Evolutionary conservation across 2,888 invertebrate genomes (phyloP).

Genomic region (Pristionchus arcanus): DNA sequence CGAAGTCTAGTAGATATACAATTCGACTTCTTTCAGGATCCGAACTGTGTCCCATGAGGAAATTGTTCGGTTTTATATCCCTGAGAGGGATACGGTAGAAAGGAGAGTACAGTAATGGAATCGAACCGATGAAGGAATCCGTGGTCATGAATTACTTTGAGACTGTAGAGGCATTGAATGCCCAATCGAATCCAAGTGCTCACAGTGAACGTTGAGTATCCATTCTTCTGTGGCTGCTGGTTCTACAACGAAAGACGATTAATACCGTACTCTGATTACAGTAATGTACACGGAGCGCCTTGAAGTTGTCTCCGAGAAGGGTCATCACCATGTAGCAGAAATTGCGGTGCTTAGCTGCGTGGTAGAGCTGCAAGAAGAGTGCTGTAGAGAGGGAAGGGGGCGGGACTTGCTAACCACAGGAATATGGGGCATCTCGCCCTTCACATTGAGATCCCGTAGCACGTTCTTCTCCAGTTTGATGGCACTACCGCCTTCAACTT

Average conservation of each 20-base stretch:
- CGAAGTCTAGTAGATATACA: conserved; percentile 73
- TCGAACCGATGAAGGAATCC: conserved; percentile 62
- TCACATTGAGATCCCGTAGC: conserved; percentile 63
- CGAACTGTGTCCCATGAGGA: conserved; percentile 68
- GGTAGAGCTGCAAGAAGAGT: conserved; percentile 53
- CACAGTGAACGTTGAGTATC: conserved; percentile 41
- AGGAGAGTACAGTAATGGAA: not conserved
- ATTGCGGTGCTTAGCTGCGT: conserved; percentile 66
- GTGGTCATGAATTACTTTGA: conserved; percentile 67
- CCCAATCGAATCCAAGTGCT: conserved; percentile 69
- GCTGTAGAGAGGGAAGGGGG: not conserved
- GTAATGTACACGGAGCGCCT: conserved; percentile 59
- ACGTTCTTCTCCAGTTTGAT: conserved; percentile 72
- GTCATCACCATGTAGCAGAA: conserved; percentile 75
- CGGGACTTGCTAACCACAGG: conserved; percentile 58
- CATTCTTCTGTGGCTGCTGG: conserved; percentile 33
- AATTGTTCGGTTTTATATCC: conserved; percentile 70
- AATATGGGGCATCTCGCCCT: conserved; percentile 68
- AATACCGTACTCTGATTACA: not conserved
- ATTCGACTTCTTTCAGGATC: conserved; percentile 65
- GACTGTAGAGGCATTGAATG: conserved; percentile 68
- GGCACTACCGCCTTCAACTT: conserved; percentile 72
- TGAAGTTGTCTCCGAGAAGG: conserved; percentile 70
- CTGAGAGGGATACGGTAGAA: not conserved
- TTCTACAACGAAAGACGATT: not conserved